phyloP scores from a whole-genome alignment of 2,888 invertebrate genomes.

The Caenorhabditis sp. region DNA sequence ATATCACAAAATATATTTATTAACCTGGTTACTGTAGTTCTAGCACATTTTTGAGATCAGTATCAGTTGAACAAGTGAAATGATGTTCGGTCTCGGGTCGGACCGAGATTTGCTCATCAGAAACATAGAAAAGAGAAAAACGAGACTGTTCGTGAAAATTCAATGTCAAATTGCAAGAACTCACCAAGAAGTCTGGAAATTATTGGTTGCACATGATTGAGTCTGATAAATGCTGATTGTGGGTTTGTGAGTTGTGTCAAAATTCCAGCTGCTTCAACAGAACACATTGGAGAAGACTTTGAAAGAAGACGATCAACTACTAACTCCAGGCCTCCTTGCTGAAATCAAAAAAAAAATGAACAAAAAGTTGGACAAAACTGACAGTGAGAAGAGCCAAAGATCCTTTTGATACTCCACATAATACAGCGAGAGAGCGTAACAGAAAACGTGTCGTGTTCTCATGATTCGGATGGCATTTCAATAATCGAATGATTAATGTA shows the following conservation, averaged over 20 bases:
- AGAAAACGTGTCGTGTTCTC: constrained; percentile 52
- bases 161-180: no score
- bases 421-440: constrained; percentile 61
- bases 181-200: constrained; percentile 51
- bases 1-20: no score
- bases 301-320: constrained; percentile 51
- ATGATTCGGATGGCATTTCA: constrained; percentile 49
- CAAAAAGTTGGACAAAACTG: neutral
- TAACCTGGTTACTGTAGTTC: no score
- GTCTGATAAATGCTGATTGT: constrained; percentile 56
- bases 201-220: constrained; percentile 53
- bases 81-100: no score
- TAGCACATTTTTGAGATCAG: no score
- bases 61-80: no score
- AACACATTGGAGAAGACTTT: constrained; percentile 41
- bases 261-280: constrained; percentile 68
- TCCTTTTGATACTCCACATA: constrained; percentile 66
- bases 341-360: constrained; percentile 6
- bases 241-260: constrained; percentile 67
- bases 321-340: constrained; percentile 62
- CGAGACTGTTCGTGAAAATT: no score
- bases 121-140: no score
- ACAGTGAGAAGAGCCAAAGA: constrained; percentile 65
- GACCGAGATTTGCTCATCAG: no score
- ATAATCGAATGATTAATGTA: constrained; percentile 46